These are phyloP conservation scores for Lasioglossum zephyrum DNA, from an alignment of 2,888 invertebrate genomes.

Conservation along the genomic window DNA sequence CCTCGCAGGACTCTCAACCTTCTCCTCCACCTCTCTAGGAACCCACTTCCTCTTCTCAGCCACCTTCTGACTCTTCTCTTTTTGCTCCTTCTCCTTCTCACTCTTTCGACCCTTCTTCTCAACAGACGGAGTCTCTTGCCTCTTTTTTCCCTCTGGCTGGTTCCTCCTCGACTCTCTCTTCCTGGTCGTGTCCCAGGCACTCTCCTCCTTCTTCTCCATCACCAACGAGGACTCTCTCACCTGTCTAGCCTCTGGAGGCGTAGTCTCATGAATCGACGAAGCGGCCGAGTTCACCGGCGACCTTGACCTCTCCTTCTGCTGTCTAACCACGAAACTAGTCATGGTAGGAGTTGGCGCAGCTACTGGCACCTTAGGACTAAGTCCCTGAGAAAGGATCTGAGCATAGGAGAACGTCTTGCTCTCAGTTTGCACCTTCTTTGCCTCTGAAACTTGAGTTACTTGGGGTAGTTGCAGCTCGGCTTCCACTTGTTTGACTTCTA, in stretches of 20 bases:
- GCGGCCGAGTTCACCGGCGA: slow-evolving; percentile 57
- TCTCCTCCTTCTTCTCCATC: slow-evolving; percentile 56
- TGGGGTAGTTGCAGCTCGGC: background rate
- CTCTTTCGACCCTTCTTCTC: slow-evolving; percentile 59
- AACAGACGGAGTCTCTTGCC: slow-evolving; percentile 14
- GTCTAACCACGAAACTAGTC: slow-evolving; percentile 27
- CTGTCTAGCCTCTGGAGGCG: slow-evolving; percentile 48
- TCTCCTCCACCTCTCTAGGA: background rate
- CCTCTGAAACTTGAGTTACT: background rate
- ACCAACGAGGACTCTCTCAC: slow-evolving; percentile 21
- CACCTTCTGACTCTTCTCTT: slow-evolving; percentile 49
- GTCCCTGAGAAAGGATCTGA: slow-evolving; percentile 89
- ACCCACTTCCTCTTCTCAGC: slow-evolving; percentile 29
- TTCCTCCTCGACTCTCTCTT: slow-evolving; percentile 69
- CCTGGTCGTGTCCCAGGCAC: slow-evolving; percentile 74
- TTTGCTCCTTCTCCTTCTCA: slow-evolving; percentile 56
- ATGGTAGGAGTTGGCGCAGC: slow-evolving; percentile 69
- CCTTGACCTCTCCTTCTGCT: slow-evolving; percentile 63
- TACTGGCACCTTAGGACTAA: slow-evolving; percentile 82
- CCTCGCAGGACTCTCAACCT: slow-evolving; percentile 12
- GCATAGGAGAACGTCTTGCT: slow-evolving; percentile 87
- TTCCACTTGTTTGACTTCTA: background rate
- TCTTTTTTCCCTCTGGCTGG: slow-evolving; percentile 43
- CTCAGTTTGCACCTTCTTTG: slow-evolving; percentile 52
- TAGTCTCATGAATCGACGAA: slow-evolving; percentile 59